phyloP scores from a whole-genome alignment of 2,888 invertebrate genomes.

The Eupithecia subumbrata region DNA sequence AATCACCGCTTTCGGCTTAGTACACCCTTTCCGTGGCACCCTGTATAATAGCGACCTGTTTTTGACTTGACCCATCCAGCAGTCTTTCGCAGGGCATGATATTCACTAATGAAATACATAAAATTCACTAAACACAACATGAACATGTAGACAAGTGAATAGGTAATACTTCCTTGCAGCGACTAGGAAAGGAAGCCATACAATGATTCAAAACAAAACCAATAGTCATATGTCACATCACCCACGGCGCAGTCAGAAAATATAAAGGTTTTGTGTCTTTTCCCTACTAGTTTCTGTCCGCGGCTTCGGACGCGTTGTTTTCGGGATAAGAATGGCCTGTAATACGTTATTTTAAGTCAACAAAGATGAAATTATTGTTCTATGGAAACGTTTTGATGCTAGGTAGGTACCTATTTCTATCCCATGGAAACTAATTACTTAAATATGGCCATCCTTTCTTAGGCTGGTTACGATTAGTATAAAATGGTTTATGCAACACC shows the following conservation, averaged over 20 bases:
- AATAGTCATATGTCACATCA: conserved; percentile 11
- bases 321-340: no score
- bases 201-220: conserved; percentile 28
- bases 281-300: background rate
- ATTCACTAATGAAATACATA: no score
- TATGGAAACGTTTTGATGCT: no score
- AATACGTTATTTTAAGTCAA: background rate
- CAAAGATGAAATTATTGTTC: background rate
- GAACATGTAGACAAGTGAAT: background rate
- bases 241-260: background rate
- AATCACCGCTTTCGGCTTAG: no score
- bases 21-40: no score
- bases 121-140: no score
- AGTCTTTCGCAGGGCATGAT: background rate
- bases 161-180: background rate
- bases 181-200: conserved; percentile 12
- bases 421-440: no score
- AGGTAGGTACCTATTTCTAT: no score
- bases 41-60: background rate
- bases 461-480: background rate
- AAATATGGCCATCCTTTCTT: no score
- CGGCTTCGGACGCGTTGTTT: no score
- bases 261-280: background rate
- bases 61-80: background rate
- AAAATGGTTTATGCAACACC: background rate